Evolutionary conservation across 2,888 invertebrate genomes (phyloP).

Genomic region (Bellardia pandia): DNA sequence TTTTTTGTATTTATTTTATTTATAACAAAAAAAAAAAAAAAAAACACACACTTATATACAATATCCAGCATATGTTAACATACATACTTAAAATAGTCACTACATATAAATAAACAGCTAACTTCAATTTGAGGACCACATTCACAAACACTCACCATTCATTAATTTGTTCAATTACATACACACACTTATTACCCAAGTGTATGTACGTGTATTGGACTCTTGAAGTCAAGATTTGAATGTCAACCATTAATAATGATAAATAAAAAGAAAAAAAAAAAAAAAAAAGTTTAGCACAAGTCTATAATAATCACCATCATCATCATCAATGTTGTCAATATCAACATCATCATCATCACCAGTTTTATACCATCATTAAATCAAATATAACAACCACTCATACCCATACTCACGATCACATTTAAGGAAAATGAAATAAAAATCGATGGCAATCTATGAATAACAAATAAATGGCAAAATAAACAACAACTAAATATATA

Average conservation of each 20-base stretch:
- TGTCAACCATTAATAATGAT: slow-evolving; percentile 47
- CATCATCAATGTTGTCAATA: slow-evolving; percentile 1
- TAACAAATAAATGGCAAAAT: slow-evolving; percentile 19
- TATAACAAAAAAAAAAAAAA: neutral
- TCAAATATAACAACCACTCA: slow-evolving; percentile 13
- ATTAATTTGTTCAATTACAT: slow-evolving; percentile 14
- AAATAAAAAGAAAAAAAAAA: slow-evolving; percentile 2
- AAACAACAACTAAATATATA: neutral
- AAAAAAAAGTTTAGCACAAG: slow-evolving; percentile 18
- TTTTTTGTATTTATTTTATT: neutral
- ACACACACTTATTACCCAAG: neutral
- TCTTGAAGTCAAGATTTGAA: slow-evolving; percentile 16
- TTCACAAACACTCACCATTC: slow-evolving; percentile 1
- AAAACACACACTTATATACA: neutral
- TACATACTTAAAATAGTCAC: neutral
- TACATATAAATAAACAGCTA: slow-evolving; percentile 17
- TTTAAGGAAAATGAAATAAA: slow-evolving; percentile 3
- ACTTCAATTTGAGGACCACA: slow-evolving; percentile 30
- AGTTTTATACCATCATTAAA: slow-evolving; percentile 10
- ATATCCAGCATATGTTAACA: slow-evolving; percentile 28
- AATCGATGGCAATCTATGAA: slow-evolving; percentile 40
- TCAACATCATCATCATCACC: slow-evolving; percentile 11
- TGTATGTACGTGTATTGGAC: neutral
- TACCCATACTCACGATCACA: neutral
- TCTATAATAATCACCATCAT: slow-evolving; percentile 32